Percentiles rank a stretch among this genome's conserved stretches.
Conservation (phyloP, 2,113 vertebrate genomes). For the Eidolon helvum region DNA sequence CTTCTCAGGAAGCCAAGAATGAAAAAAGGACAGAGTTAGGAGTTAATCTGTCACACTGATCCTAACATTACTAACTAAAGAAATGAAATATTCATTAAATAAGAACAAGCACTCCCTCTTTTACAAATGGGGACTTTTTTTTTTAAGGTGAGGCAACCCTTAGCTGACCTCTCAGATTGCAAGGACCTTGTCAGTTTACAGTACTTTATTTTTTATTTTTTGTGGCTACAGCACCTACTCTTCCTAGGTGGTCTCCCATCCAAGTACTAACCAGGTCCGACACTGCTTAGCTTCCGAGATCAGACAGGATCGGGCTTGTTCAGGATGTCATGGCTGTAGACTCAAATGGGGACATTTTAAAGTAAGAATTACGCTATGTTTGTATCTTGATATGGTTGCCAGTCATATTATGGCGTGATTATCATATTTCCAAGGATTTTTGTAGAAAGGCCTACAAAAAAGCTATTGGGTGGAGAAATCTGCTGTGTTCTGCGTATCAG, state of each 20-base stretch:
- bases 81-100: background rate
- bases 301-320: too few species aligned
- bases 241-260: too few species aligned
- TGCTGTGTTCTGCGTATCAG: background rate
- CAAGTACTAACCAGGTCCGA: too few species aligned
- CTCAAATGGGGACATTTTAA: too few species aligned
- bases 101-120: background rate
- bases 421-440: background rate
- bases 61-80: background rate
- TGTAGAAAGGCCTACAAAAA: background rate
- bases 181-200: too few species aligned
- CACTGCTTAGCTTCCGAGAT: too few species aligned
- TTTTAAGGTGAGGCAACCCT: too few species aligned
- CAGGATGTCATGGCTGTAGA: too few species aligned
- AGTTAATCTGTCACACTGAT: background rate
- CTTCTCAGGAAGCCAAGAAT: background rate
- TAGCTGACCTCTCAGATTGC: too few species aligned
- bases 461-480: background rate
- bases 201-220: too few species aligned
- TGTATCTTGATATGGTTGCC: background rate
- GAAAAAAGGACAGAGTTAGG: background rate
- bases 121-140: background rate
- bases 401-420: background rate
- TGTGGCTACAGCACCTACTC: too few species aligned
- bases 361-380: background rate